Conservation (phyloP, 2,797 vertebrate species). For the Myripristis murdjan region DNA sequence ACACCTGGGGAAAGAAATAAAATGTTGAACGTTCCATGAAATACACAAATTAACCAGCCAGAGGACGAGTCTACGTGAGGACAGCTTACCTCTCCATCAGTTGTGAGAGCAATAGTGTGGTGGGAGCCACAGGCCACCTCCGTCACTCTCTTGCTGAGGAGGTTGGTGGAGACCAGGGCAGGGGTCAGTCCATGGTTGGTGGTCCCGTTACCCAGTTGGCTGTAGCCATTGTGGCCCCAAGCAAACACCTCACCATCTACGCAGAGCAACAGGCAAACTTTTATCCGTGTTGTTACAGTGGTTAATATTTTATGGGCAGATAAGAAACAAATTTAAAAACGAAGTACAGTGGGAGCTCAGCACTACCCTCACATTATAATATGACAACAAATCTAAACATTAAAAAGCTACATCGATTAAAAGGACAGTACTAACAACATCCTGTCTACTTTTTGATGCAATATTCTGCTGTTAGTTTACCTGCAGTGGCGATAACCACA, state of each 20-base stretch:
- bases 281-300: slow-evolving; percentile 40
- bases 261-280: slow-evolving; percentile 35
- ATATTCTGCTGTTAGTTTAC: slow-evolving; percentile 72
- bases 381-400: neutral
- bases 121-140: slow-evolving; percentile 98
- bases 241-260: slow-evolving; percentile 97
- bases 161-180: slow-evolving; percentile 94
- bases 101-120: slow-evolving; percentile 95
- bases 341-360: neutral
- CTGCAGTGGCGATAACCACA: slow-evolving; percentile 93
- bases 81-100: slow-evolving; percentile 93
- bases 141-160: slow-evolving; percentile 93
- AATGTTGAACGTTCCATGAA: neutral
- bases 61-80: neutral
- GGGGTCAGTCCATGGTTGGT: slow-evolving; percentile 93
- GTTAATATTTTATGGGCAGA: slow-evolving; percentile 53
- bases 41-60: neutral
- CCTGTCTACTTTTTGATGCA: neutral
- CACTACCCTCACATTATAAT: neutral
- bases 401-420: neutral
- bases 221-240: slow-evolving; percentile 98
- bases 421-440: neutral
- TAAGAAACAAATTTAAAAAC: slow-evolving; percentile 5
- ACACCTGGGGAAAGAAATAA: slow-evolving; percentile 86
- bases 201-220: slow-evolving; percentile 96